phyloP scores from a whole-genome alignment of 53 echinoderm and acorn worm genomes.

The Zoroaster sp. region DNA sequence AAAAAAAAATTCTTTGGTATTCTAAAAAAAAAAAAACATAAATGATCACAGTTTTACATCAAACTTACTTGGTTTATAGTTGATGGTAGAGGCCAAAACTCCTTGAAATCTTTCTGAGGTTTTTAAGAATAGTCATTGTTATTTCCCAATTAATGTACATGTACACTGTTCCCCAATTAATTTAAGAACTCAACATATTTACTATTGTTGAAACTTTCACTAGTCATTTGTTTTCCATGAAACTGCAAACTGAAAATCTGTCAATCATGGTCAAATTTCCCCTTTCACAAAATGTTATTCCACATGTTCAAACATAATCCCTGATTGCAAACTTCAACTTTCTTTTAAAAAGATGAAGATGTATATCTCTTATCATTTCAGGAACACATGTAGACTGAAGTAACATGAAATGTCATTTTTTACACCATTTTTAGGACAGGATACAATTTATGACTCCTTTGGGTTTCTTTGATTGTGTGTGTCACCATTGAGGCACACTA shows the following conservation, averaged over 20 bases:
- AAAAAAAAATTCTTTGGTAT: no score
- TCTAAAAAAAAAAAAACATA: no score
- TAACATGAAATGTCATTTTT: neutral
- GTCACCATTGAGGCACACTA: neutral
- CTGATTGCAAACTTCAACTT: neutral
- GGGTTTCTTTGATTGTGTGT: neutral
- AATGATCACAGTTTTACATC: no score
- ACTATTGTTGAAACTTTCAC: neutral
- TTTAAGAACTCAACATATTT: neutral
- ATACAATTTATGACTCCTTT: neutral
- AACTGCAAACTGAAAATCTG: neutral
- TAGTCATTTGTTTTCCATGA: neutral
- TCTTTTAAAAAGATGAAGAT: neutral
- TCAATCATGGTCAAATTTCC: constrained; percentile 10
- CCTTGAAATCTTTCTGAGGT: no score
- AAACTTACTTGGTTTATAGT: no score
- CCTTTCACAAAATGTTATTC: neutral
- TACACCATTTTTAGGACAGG: neutral
- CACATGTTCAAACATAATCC: neutral
- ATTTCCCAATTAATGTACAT: no score
- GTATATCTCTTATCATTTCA: neutral
- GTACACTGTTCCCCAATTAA: no score
- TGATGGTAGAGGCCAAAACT: no score
- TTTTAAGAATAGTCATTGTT: no score
- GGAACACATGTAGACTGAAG: neutral